phyloP scores from a whole-genome alignment of 2,888 invertebrate genomes.

The Amblyjoppa proteus region DNA sequence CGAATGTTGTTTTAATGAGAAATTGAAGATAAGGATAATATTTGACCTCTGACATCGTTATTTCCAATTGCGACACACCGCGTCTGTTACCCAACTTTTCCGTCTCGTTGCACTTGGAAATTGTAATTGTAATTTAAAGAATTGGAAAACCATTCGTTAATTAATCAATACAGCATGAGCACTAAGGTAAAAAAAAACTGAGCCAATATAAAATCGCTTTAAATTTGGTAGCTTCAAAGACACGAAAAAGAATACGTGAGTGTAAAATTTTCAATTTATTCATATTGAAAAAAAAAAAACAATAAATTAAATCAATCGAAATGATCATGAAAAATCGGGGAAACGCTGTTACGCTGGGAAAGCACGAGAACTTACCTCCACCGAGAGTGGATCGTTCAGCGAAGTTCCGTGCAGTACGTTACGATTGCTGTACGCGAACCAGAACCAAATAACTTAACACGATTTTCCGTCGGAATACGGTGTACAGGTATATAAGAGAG shows the following conservation, averaged over 20 bases:
- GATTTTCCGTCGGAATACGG: constrained; percentile 19
- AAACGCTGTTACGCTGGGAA: not conserved
- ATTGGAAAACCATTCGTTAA: no score
- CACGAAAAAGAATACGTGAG: not conserved
- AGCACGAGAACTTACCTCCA: constrained; percentile 46
- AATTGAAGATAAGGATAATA: no score
- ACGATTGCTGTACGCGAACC: constrained; percentile 37
- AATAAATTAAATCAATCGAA: not conserved
- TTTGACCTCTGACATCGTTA: no score
- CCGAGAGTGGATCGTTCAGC: constrained; percentile 33
- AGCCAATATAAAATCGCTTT: no score
- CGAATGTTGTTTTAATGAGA: no score
- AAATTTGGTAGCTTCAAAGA: no score
- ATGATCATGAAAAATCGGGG: not conserved
- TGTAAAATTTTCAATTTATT: not conserved
- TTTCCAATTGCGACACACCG: no score
- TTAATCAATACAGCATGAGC: no score
- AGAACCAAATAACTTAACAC: constrained; percentile 26
- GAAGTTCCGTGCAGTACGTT: constrained; percentile 10
- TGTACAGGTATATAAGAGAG: not conserved
- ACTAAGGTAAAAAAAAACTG: no score
- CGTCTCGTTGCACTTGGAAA: no score
- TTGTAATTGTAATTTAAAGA: no score
- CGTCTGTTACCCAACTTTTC: no score
- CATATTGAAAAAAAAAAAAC: not conserved